phyloP scores from a whole-genome alignment of 1,140 invertebrate genomes.

The Caenorhabditis elegans region DNA sequence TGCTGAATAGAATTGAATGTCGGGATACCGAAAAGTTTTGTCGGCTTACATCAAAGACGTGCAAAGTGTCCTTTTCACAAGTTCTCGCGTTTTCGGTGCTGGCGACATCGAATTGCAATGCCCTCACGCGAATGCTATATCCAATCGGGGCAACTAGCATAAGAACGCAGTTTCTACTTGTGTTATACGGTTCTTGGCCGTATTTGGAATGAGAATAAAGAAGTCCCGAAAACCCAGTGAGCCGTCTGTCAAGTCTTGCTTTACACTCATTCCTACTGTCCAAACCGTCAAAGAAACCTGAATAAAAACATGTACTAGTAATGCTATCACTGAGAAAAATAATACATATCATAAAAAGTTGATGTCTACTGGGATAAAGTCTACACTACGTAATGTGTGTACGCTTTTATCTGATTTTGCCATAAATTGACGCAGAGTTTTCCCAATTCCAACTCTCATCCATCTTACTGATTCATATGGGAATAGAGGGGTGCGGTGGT shows the following conservation, averaged over 20 bases:
- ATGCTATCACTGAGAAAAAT: too few species aligned
- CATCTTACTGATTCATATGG: conserved; percentile 30
- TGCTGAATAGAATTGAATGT: conserved; percentile 25
- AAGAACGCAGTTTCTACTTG: conserved; percentile 47
- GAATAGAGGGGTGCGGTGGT: neutral
- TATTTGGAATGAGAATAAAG: conserved; percentile 43
- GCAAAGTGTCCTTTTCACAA: conserved; percentile 48
- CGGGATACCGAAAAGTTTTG: neutral
- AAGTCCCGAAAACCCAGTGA: conserved; percentile 40
- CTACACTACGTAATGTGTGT: conserved; percentile 22
- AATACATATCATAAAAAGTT: neutral
- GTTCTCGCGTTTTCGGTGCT: neutral
- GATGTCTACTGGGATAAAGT: neutral
- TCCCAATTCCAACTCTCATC: conserved; percentile 12
- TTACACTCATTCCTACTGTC: conserved; percentile 33
- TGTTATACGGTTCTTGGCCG: conserved; percentile 45
- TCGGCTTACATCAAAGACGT: conserved; percentile 50
- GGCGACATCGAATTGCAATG: conserved; percentile 47
- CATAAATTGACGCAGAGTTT: conserved; percentile 1
- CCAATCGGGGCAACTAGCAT: conserved; percentile 47
- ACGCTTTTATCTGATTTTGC: conserved; percentile 28
- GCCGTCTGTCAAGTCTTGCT: conserved; percentile 20
- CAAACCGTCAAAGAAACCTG: conserved; percentile 36
- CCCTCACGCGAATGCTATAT: conserved; percentile 46
- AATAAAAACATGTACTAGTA: neutral